A percentile compares a stretch with the other conserved stretches of the same genome.
Evolutionary conservation across 2,113 vertebrate species (phyloP).

Genomic region (Leptocoma aspasia): DNA sequence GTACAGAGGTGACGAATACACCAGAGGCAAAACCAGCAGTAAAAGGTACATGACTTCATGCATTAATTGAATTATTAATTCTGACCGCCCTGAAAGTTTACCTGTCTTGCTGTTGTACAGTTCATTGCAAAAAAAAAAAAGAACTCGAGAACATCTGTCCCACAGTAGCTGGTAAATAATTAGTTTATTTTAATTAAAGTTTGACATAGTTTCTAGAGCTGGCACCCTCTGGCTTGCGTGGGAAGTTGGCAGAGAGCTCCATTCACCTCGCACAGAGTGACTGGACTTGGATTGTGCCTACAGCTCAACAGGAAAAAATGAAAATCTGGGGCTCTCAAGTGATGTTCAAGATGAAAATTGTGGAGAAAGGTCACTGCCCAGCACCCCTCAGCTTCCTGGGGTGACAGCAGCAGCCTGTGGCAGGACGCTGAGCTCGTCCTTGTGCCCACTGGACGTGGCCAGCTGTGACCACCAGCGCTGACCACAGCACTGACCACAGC

Average conservation of each 20-base stretch:
- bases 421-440: rapidly evolving
- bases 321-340: background rate
- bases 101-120: background rate
- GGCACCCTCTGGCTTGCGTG: rapidly evolving
- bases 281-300: rapidly evolving
- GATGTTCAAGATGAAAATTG: rapidly evolving
- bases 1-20: background rate
- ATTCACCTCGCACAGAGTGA: background rate
- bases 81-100: background rate
- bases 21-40: background rate
- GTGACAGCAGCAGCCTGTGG: background rate
- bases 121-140: background rate
- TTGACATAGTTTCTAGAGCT: background rate
- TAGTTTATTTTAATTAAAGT: slow-evolving; percentile 17
- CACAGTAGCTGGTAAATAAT: background rate
- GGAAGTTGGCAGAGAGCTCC: background rate
- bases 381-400: background rate
- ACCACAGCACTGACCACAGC: background rate
- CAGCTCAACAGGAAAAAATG: background rate
- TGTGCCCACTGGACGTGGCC: rapidly evolving
- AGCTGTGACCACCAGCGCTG: background rate
- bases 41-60: background rate
- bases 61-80: background rate
- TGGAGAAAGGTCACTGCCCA: background rate
- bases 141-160: background rate